Evolutionary conservation across 1,140 invertebrate genomes (phyloP), one percentile per base, ranked within the genome.

Genomic region (Ceratitis capitata): DNA sequence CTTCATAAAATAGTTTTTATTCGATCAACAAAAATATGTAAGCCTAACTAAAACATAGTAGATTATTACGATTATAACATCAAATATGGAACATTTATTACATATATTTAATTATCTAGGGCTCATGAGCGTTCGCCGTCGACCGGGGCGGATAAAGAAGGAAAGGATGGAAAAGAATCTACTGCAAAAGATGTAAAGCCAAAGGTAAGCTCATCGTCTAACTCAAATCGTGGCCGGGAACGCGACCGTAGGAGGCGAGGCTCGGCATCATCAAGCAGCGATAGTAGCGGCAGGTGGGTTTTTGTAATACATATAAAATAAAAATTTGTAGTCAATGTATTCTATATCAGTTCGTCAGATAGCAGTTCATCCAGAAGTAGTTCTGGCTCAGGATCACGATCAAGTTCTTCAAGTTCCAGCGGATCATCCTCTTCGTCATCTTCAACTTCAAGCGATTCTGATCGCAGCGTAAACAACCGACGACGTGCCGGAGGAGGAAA

Each of bases 331-430:
- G 12, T 42, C 6, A 51, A 74, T 82, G 3, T 56, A 29, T 82
- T 78, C 32, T 82, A 83, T 86, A 83, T 0, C 35, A 92, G 91
- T 78, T 91, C 91, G n/a, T 90, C 89, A 7, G 89, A 89, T 85
- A 90, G 87, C 87, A 96, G 95, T 92, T 96, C 96, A 23, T 96
- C 96, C 7, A 95, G 95, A 19, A 96, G 95, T 88, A 96, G 95
- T 87, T 96, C 95, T 0, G 95, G 95, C 39, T 96, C 95, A 1
- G 95, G 94, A 53, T 96, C 95, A 0, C 94, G 94, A 56, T 96
- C 96, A 1, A 95, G 95, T 61, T 97, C 94, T 69, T 96, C 96
- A 7, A 95, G 95, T 74, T 97, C 94, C 2, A 94, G 92, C 47
- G 93, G 95, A 53, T 95, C 95, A 1, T 94, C 93, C 16, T 93